Conservation (phyloP, 2,113 vertebrate genomes). For the Centropus bengalensis region DNA sequence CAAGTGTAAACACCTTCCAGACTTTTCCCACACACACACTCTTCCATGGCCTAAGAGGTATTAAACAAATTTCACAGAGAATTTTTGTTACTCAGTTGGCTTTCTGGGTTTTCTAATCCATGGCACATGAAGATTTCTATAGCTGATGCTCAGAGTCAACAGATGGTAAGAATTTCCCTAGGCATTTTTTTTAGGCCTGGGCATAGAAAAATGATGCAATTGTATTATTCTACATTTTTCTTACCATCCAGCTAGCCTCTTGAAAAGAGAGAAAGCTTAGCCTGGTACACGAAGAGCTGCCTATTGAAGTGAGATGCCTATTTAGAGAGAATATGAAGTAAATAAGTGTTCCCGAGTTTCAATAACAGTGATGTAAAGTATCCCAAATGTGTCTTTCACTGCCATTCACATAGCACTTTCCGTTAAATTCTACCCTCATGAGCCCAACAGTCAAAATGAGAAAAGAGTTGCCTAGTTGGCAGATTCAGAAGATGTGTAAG, state of each 20-base stretch:
- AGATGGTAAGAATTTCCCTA: background rate
- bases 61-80: background rate
- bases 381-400: background rate
- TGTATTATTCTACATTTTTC: background rate
- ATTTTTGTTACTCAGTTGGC: background rate
- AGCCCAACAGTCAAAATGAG: rapidly evolving
- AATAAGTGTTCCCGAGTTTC: background rate
- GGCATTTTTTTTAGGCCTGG: background rate
- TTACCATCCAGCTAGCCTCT: background rate
- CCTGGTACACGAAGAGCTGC: background rate
- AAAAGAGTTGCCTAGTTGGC: background rate
- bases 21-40: background rate
- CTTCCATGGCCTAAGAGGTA: background rate
- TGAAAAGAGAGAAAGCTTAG: background rate
- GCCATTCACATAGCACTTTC: background rate
- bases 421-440: background rate
- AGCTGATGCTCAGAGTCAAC: background rate
- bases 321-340: background rate
- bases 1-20: background rate
- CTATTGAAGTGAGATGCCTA: background rate
- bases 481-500: background rate
- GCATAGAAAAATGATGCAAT: background rate
- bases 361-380: background rate
- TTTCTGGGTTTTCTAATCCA: background rate
- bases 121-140: background rate